Evolutionary conservation across 64 coral and sea anemone genomes (phyloP), one percentile per base, ranked within the genome.

Genomic region (Pocillopora damicornis): DNA sequence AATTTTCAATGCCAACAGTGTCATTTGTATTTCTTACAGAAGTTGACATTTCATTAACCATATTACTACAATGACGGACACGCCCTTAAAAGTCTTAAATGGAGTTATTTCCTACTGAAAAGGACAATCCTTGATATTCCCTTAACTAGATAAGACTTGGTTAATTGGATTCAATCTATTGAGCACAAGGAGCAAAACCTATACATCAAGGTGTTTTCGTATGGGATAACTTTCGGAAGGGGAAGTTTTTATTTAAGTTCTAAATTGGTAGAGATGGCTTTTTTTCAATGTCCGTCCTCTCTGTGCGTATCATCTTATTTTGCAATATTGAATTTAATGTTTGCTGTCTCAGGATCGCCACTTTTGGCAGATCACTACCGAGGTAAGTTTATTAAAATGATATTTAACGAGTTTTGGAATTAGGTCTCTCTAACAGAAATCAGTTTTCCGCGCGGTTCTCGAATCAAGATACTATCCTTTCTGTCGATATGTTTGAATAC

Each of bases 301-400:
- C 5, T 7, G 15, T 15, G 77, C 56, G 30, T 60, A 60, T 13
- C 60, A 60, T 22, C 15, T 60, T 61, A 30, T 79, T 60, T 79
- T 79, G 8, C 42, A 79, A 4, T 79, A 13, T 79, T 79, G 22
- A 79, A 26, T 10, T 60, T 60, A 25, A 11, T 71, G 25, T 25
- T 11, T 23, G 5, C 22, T 25, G 25, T 23, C 25, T 23, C 67
- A 71, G 79, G 60, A 81, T 81, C 79, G 18, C 79, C 79, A 15
- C 79, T 81, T 15, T 38, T 81, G 79, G 79, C 79, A 37, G 59
- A 81, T 81, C 17, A 81, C 25, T 81, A 81, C 63, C 79, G 79
- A 81, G 79, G 79, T 81, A 65, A 9, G 35, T 61, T 16, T n/a
- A 16, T 20, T 16, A 13, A 63, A 9, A 81, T 2, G 26, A 13